Evolutionary conservation across 1,140 invertebrate genomes (phyloP).

Genomic region (Caenorhabditis latens): DNA sequence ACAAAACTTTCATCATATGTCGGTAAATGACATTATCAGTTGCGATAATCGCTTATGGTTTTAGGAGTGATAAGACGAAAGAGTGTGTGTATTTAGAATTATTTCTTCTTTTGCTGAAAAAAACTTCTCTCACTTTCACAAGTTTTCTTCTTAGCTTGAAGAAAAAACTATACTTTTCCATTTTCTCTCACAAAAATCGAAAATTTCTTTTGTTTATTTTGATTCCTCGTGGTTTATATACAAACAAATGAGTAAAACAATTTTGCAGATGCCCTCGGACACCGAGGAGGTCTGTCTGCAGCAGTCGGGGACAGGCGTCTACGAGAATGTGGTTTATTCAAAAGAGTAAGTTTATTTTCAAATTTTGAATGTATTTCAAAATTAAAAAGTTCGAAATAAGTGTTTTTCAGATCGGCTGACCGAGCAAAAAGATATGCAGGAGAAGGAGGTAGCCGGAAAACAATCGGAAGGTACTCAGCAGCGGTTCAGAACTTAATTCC

Average conservation of each 20-base stretch:
- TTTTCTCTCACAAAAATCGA: background rate
- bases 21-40: constrained; percentile 53
- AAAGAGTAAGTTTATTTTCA: background rate
- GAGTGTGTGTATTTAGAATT: constrained; percentile 28
- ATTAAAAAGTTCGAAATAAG: background rate
- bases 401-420: constrained; percentile 7
- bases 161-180: background rate
- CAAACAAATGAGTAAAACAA: background rate
- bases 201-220: background rate
- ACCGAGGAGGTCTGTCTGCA: constrained; percentile 45
- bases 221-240: background rate
- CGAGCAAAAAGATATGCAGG: constrained; percentile 23
- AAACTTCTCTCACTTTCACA: constrained; percentile 11
- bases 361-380: no score
- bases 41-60: constrained; percentile 22
- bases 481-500: constrained; percentile 34
- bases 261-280: constrained; percentile 51
- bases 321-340: constrained; percentile 37
- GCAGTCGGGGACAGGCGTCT: constrained; percentile 39
- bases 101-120: constrained; percentile 20
- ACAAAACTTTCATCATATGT: constrained; percentile 49
- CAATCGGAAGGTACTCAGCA: constrained; percentile 28
- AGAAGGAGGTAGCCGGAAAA: background rate
- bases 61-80: background rate
- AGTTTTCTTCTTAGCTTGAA: background rate